Evolutionary conservation across 1,140 invertebrate genomes (phyloP).

Genomic region (Leptinotarsa defecta): DNA sequence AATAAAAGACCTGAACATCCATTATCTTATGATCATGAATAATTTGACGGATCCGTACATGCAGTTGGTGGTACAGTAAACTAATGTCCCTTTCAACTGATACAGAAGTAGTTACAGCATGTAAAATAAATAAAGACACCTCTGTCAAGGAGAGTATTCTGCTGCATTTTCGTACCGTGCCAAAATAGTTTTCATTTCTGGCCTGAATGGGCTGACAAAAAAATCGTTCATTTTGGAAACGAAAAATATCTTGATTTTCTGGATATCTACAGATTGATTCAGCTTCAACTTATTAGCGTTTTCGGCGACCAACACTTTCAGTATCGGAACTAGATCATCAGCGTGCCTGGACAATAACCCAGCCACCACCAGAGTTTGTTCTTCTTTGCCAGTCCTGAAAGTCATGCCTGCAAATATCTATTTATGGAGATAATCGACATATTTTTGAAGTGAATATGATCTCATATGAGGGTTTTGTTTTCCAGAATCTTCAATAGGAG

Average conservation of each 20-base stretch:
- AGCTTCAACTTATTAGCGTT: conserved; percentile 58
- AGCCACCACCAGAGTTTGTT: conserved; percentile 67
- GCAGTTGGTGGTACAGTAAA: no score
- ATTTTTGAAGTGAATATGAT: no score
- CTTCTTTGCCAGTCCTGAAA: conserved; percentile 63
- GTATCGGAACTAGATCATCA: conserved; percentile 73
- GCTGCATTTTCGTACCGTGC: conserved; percentile 50
- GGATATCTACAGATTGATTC: conserved; percentile 65
- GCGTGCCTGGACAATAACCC: conserved; percentile 82
- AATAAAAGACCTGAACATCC: no score
- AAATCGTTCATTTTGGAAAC: conserved; percentile 72
- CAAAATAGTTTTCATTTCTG: conserved; percentile 70
- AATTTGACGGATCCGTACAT: no score
- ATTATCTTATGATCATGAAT: no score
- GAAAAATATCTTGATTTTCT: conserved; percentile 77
- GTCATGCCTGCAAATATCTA: conserved; percentile 60
- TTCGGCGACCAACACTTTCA: conserved; percentile 66
- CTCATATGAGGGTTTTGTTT: no score
- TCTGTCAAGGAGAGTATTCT: not conserved
- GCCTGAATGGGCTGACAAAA: conserved; percentile 68
- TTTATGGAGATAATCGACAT: conserved; percentile 7
- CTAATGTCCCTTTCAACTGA: no score
- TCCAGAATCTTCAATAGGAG: no score
- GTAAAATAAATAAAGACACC: not conserved
- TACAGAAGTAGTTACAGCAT: no score